Percentiles rank a stretch among this genome's conserved stretches.
These are phyloP conservation scores for Pantherophis vulpinus DNA, from an alignment of 2,797 vertebrate genomes.

Conservation along the genomic window DNA sequence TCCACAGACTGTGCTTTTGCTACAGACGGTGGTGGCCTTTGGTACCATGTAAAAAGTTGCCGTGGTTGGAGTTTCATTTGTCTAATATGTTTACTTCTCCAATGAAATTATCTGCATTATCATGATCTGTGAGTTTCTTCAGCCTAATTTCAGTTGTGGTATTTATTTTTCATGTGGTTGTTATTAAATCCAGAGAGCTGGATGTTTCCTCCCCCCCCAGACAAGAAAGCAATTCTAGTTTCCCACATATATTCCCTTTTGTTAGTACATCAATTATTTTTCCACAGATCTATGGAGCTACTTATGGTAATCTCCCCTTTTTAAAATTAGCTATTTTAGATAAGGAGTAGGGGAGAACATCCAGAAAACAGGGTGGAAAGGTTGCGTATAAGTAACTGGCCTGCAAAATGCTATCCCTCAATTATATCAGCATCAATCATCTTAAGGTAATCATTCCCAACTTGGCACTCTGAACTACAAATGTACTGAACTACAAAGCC, in stretches of 20 bases:
- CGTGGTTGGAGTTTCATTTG: neutral
- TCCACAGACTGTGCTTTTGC: neutral
- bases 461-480: neutral
- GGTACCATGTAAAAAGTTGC: neutral
- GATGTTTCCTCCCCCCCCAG: too few species aligned
- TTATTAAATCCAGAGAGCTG: neutral
- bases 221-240: neutral
- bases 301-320: neutral
- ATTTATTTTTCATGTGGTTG: neutral
- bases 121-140: neutral
- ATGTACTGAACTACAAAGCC: neutral
- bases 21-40: neutral
- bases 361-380: too few species aligned
- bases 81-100: neutral
- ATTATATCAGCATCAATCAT: neutral
- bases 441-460: neutral
- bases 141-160: neutral
- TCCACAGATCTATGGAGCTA: neutral
- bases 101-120: neutral
- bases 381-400: neutral
- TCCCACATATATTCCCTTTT: neutral
- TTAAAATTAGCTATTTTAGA: neutral
- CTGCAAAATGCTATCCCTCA: neutral
- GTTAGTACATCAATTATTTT: neutral
- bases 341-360: neutral